Base-by-base conservation (phyloP, 2,797 vertebrate species). In the Limnodromus scolopaceus region DNA sequence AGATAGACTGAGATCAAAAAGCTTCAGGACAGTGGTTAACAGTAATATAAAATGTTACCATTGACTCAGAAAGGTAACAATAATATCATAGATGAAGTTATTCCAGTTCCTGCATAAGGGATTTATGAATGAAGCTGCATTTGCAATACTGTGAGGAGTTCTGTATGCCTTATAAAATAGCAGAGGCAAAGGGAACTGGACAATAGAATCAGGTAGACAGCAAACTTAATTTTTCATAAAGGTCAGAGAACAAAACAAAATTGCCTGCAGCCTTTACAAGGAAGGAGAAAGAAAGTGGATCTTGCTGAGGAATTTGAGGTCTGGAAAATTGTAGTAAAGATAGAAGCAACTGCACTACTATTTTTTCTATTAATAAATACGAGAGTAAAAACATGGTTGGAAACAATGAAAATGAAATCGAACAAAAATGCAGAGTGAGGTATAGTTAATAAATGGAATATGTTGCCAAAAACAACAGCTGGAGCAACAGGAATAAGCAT, bases 181-280 rank as follows among this genome's bases (percentile, higher is more conserved):
- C 49, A 61, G 76, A 81, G 39, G 61, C 51, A 88, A 72, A 84
- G 39, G 45, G 51, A 72, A 83, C 81, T 10, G 68, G 93, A 92
- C 74, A 87, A 90, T 38, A 78, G 68, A 78, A 87, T 66, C 70
- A 70, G 84, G 69, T 79, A 84, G 89, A 85, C 45, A 70, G 74
- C 89, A 87, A 94, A 86, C 93, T 97, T 96, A 97, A 97, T 97
- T 96, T 95, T 92, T 92, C 68, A 97, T 97, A 94, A 97, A 97
- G 97, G 95, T 96, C 86, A 89, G 93, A 92, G 89, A 96, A 92
- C 81, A 80, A 84, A 95, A 92, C 32, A 81, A 94, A 95, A 88
- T 85, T 87, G 71, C 51, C 74, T 64, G 51, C 20, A 61, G 87
- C 79, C 54, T 76, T 94, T 7, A 5, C 53, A 78, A 65, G 84